Base-by-base conservation (phyloP, 1,140 invertebrate species). In the Cherax quadricarinatus region DNA sequence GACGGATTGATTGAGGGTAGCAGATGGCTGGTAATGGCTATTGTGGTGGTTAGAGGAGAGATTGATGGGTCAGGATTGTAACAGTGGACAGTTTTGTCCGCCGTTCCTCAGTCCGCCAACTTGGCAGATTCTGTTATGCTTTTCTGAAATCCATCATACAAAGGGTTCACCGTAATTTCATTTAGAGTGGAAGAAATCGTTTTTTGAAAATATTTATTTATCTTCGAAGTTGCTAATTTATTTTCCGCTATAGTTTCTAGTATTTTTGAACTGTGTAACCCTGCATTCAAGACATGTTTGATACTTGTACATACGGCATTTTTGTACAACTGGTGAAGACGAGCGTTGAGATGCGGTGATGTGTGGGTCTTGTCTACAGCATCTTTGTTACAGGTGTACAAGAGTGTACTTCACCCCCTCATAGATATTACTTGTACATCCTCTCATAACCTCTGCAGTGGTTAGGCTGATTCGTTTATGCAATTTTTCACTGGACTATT, bases 391-490 rank as follows among this genome's bases (percentile, higher is more conserved):
- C 30, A 41, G 30, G 30, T 41, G 30, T 41, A 41, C 12, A 53
- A 48, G 48, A 73, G 49, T 91, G 89, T 91, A 86, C 48, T 91
- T 91, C 89, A 91, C 89, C 83, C 89, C 83, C 82, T 91, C 89
- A 90, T 91, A 86, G 89, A 41, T 86, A 81, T 86, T 48, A 62
- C 49, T 81, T 87, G 75, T 91, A 81, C 83, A 87, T 91, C 84
- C 86, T 91, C 84, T 86, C 84, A 81, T 86, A 66, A 66, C 75
- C 14, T 57, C 57, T 18, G 73, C 14, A 73, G 80, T 91, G 60
- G 75, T 80, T 48, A 80, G 24, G 70, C 83, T 75, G 80, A 80
- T 80, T 91, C 84, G 87, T 85, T 91, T 79, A 51, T 48, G 82
- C 78, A 21, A 30, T 88, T 14, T 51, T 62, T 18, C 18, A 88